Evolutionary conservation across 2,888 invertebrate genomes (phyloP).

Genomic region (Rhamphomyia laevipes): DNA sequence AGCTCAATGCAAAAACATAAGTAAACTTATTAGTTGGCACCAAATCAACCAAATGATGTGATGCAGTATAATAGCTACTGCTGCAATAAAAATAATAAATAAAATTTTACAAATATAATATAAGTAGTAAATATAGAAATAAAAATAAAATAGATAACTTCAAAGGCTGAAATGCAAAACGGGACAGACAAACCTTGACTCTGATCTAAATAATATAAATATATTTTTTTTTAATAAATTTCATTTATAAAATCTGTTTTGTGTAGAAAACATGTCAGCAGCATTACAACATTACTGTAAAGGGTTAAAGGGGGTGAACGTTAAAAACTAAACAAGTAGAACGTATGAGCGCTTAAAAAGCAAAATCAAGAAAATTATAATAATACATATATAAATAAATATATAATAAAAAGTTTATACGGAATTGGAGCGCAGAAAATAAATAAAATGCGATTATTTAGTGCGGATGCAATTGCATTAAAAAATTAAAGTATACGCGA

Average conservation of each 20-base stretch:
- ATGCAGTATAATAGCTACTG: conserved; percentile 2
- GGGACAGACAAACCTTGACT: conserved; percentile 21
- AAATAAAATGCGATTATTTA: too few species aligned
- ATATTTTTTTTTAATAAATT: too few species aligned
- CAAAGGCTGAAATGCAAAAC: conserved; percentile 12
- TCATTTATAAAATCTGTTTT: too few species aligned
- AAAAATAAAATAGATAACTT: conserved; percentile 5
- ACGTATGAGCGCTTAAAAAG: conserved; percentile 4
- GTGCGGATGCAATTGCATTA: too few species aligned
- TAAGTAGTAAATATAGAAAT: neutral
- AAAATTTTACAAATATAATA: neutral
- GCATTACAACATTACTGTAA: too few species aligned
- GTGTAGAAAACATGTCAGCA: too few species aligned
- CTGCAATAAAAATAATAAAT: neutral
- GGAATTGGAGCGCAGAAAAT: too few species aligned
- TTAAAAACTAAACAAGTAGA: conserved; percentile 12
- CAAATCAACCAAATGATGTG: neutral
- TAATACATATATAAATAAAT: too few species aligned
- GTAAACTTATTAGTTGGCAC: conserved; percentile 8
- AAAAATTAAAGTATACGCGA: too few species aligned
- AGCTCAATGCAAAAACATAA: conserved; percentile 13
- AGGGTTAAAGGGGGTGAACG: too few species aligned
- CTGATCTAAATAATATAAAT: conserved; percentile 16
- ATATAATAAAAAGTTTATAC: too few species aligned
- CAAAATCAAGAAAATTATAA: too few species aligned